Evolutionary conservation across 2,113 vertebrate genomes (phyloP), one percentile per base, ranked within the genome.

Genomic region (Lophius piscatorius): DNA sequence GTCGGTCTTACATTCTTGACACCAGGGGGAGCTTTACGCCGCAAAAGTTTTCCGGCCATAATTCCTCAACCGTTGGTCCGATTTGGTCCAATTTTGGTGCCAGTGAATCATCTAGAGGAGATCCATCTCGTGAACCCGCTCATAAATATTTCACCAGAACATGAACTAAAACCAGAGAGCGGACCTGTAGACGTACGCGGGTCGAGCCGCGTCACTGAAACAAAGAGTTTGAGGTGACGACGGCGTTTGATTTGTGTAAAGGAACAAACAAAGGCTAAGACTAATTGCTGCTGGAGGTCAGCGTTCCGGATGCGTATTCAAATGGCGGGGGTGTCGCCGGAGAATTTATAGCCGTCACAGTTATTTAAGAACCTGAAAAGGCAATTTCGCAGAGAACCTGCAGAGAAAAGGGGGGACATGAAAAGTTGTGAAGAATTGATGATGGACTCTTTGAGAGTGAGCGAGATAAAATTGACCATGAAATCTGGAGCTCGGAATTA

Each of bases 351-450:
- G 76, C 82, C 54, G 91, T 91, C 89, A 89, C 89, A 88, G 70
- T 81, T 84, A 84, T 91, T 92, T 89, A 83, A 76, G 61, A 69
- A 82, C 79, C 82, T 90, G 89, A 92, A 92, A 88, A 75, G 91
- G 76, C 81, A 83, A 91, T 90, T 92, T 92, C 60, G 78, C 88
- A 90, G 87, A 51, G 81, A 78, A 86, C 90, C 81, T 73, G 83
- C 61, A 85, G 81, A 91, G 89, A 92, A 91, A 89, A n/a, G n/a
- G n/a, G 82, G 73, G 66, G 80, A 90, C 87, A 88, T 87, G 87
- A 85, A 87, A 91, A 91, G 86, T 92, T 91, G 87, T 87, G 89
- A 90, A 89, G 87, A 90, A 92, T 90, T 90, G 89, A 91, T 91
- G 90, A 90, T 81, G 83, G 88, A 86, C 85, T 89, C 87, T 83